These are phyloP conservation scores for Actinopyga echinites DNA, from an alignment of 53 echinoderm and acorn worm species.

Conservation along the genomic window DNA sequence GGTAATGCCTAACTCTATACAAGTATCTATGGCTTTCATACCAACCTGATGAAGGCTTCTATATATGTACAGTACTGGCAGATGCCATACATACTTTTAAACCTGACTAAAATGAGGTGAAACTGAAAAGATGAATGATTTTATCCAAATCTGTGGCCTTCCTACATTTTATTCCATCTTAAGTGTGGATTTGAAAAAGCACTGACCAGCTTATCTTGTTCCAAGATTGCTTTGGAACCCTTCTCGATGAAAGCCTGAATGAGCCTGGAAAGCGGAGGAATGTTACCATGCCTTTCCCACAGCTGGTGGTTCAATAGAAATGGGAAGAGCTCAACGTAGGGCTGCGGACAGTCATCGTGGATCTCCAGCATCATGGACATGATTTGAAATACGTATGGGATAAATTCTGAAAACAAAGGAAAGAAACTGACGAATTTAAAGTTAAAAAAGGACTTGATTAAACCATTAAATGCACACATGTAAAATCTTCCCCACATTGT, in stretches of 20 bases:
- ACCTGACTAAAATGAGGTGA: too few relatives aligned
- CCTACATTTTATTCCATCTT: too few relatives aligned
- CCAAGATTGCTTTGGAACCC: slow-evolving; percentile 66
- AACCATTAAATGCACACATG: background rate
- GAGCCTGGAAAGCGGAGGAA: slow-evolving; percentile 85
- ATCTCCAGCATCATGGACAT: slow-evolving; percentile 96
- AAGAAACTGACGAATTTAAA: too few relatives aligned
- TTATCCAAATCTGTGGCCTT: too few relatives aligned
- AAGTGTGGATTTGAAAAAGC: too few relatives aligned
- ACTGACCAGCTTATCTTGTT: slow-evolving; percentile 79
- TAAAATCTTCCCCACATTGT: background rate
- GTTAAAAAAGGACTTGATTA: background rate
- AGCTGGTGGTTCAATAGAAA: slow-evolving; percentile 77
- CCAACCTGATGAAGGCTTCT: too few relatives aligned
- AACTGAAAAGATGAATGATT: too few relatives aligned
- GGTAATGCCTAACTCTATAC: too few relatives aligned
- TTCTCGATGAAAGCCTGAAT: slow-evolving; percentile 92
- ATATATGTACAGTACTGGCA: too few relatives aligned
- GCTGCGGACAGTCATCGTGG: slow-evolving; percentile 66
- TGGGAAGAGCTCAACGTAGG: slow-evolving; percentile 87
- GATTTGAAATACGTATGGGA: slow-evolving; percentile 97
- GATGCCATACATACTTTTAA: too few relatives aligned
- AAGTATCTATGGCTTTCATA: too few relatives aligned
- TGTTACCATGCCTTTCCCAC: slow-evolving; percentile 94
- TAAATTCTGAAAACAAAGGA: slow-evolving; percentile 65